Conservation (phyloP, 1,140 invertebrate genomes). For the Camponotus floridanus region DNA sequence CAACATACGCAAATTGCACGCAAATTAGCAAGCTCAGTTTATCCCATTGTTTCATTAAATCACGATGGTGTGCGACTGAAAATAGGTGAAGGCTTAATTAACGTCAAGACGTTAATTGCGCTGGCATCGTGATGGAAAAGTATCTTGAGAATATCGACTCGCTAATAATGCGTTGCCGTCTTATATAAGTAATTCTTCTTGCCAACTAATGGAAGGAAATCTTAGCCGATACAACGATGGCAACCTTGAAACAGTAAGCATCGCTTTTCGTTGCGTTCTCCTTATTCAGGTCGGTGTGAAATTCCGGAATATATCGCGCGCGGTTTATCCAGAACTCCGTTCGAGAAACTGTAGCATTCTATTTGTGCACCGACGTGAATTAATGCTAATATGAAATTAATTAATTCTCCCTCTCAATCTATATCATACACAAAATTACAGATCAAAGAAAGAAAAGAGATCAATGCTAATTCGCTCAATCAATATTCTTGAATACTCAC, state of each 20-base stretch:
- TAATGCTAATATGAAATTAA: conserved; percentile 37
- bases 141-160: background rate
- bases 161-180: background rate
- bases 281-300: conserved; percentile 38
- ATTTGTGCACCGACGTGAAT: conserved; percentile 1
- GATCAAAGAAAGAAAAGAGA: background rate
- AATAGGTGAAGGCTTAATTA: conserved; percentile 47
- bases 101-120: conserved; percentile 32
- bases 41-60: background rate
- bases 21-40: conserved; percentile 8
- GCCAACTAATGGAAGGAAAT: background rate
- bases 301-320: conserved; percentile 23
- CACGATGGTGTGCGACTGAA: conserved; percentile 11
- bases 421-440: background rate
- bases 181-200: conserved; percentile 36
- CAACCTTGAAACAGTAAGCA: conserved; percentile 32
- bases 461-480: background rate
- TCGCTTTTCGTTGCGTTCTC: conserved; percentile 42
- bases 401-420: background rate
- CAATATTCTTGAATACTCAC: background rate
- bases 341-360: background rate
- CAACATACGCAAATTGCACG: conserved; percentile 30
- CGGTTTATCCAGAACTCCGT: conserved; percentile 8
- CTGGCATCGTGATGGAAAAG: background rate
- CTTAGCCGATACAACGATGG: background rate